Evolutionary conservation across 2,113 vertebrate genomes (phyloP).

Genomic region (Bujurquina vittata): DNA sequence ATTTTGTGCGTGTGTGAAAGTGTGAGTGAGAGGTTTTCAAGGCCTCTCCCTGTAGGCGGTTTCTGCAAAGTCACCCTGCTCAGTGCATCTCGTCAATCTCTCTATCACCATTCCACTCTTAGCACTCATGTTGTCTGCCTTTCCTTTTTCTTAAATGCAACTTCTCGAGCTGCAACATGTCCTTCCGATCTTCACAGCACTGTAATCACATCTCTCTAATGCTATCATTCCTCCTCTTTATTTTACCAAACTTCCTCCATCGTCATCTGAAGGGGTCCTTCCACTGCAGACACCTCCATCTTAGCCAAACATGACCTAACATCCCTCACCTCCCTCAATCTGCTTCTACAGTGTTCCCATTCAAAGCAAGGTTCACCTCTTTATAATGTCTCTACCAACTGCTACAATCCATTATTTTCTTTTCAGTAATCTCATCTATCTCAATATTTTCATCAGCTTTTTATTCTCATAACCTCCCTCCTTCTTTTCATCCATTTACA

Average conservation of each 20-base stretch:
- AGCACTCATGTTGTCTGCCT: slow-evolving; percentile 22
- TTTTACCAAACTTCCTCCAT: slow-evolving; percentile 6
- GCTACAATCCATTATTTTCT: neutral
- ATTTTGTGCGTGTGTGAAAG: slow-evolving; percentile 42
- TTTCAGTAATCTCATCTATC: neutral
- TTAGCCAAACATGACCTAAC: slow-evolving; percentile 14
- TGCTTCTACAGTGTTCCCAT: neutral
- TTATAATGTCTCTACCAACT: neutral
- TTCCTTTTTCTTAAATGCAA: slow-evolving; percentile 30
- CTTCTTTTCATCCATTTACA: slow-evolving; percentile 1
- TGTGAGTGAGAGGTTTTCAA: slow-evolving; percentile 63
- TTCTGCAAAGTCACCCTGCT: slow-evolving; percentile 70
- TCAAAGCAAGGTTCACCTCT: slow-evolving; percentile 1
- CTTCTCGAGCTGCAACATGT: slow-evolving; percentile 39
- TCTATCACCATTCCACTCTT: slow-evolving; percentile 11
- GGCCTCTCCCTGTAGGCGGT: slow-evolving; percentile 59
- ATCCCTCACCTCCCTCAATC: neutral
- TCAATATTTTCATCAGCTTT: neutral
- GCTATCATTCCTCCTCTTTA: slow-evolving; percentile 19
- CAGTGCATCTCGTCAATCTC: slow-evolving; percentile 52
- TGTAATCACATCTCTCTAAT: slow-evolving; percentile 14
- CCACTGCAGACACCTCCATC: neutral
- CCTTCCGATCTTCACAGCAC: slow-evolving; percentile 5
- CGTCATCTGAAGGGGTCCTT: neutral
- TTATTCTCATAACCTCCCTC: neutral